Conservation (phyloP, 2,797 vertebrate genomes). For the Tadarida brasiliensis region DNA sequence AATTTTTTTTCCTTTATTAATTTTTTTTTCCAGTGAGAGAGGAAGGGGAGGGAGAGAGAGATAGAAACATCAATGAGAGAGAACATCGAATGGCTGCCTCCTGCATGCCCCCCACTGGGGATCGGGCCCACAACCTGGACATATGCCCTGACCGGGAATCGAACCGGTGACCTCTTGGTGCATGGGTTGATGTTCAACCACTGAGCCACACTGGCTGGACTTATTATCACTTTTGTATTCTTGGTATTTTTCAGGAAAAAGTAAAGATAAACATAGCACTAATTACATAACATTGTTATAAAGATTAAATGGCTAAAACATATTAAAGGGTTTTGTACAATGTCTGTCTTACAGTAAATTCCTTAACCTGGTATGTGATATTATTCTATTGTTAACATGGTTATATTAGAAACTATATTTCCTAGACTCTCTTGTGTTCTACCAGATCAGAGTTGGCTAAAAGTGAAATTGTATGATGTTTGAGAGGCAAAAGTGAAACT, state of each 20-base stretch:
- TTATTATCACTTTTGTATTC: not conserved
- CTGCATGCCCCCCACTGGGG: too few species aligned
- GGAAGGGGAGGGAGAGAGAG: too few species aligned
- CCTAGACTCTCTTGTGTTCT: not conserved
- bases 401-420: not conserved
- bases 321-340: not conserved
- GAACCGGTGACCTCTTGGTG: too few species aligned
- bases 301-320: not conserved
- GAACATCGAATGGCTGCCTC: too few species aligned
- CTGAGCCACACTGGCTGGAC: too few species aligned
- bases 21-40: too few species aligned
- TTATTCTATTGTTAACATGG: not conserved
- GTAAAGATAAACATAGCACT: not conserved
- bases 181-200: too few species aligned
- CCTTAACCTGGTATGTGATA: not conserved
- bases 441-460: not conserved
- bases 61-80: too few species aligned
- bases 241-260: constrained; percentile 12
- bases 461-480: not conserved
- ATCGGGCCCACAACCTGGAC: too few species aligned
- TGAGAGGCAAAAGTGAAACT: not conserved
- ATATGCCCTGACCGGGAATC: too few species aligned
- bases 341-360: not conserved
- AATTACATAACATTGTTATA: not conserved
- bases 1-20: too few species aligned